Conservation (phyloP, 2,888 invertebrate genomes). For the Ectobius pallidus region DNA sequence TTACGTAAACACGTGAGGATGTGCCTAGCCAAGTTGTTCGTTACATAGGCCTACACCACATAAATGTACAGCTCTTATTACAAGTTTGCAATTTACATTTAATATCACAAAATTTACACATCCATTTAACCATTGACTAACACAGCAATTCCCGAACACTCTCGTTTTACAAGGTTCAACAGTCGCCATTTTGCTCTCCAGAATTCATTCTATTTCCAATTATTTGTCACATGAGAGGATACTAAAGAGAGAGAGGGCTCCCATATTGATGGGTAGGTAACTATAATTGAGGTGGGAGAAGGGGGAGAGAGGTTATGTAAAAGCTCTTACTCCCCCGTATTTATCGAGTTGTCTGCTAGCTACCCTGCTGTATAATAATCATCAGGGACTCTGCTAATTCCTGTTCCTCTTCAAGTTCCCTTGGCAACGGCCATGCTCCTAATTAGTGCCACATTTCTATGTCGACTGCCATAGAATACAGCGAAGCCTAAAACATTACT, state of each 20-base stretch:
- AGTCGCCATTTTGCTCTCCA: neutral
- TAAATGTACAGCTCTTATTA: neutral
- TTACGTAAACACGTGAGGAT: neutral
- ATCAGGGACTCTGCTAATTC: slow-evolving; percentile 21
- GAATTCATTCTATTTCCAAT: neutral
- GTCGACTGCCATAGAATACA: neutral
- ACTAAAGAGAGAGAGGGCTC: neutral
- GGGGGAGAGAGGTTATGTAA: neutral
- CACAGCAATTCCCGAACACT: neutral
- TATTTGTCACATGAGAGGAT: slow-evolving; percentile 15
- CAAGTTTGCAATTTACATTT: slow-evolving; percentile 5
- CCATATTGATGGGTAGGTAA: neutral
- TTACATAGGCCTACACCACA: neutral
- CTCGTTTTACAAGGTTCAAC: slow-evolving; percentile 1
- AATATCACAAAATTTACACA: neutral
- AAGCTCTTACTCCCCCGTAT: slow-evolving; percentile 10
- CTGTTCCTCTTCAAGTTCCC: slow-evolving; percentile 25
- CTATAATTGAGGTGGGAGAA: neutral
- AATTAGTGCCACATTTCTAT: slow-evolving; percentile 11
- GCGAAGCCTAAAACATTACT: neutral
- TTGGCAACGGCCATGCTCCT: slow-evolving; percentile 18
- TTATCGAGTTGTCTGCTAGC: slow-evolving; percentile 11
- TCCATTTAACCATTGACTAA: neutral
- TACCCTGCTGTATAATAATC: slow-evolving; percentile 21
- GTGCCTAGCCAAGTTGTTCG: neutral